Conservation (phyloP, 2,888 invertebrate species). For the Physocephala rufipes region DNA sequence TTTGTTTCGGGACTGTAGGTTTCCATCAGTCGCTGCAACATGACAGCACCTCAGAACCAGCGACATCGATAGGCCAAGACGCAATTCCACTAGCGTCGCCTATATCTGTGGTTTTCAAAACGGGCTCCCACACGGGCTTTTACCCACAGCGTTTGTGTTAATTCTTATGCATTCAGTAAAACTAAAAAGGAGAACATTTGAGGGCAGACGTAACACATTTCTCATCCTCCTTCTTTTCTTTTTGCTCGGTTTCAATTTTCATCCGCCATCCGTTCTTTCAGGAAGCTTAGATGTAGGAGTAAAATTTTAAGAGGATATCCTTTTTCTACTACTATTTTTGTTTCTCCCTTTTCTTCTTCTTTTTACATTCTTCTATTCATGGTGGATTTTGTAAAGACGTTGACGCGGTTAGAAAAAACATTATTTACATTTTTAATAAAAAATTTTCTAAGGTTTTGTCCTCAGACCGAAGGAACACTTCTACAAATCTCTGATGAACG, state of each 20-base stretch:
- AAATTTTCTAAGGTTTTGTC: conserved; percentile 17
- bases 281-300: background rate
- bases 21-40: no score
- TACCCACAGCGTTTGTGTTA: conserved; percentile 22
- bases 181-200: no score
- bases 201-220: no score
- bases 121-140: conserved; percentile 13
- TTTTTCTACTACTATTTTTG: background rate
- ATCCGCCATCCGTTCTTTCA: no score
- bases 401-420: conserved; percentile 13
- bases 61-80: no score
- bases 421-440: conserved; percentile 32
- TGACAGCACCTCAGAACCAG: no score
- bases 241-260: no score
- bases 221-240: no score
- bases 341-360: conserved; percentile 8
- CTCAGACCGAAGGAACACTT: background rate
- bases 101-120: conserved; percentile 29
- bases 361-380: conserved; percentile 27
- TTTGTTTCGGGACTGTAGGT: background rate
- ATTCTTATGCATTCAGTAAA: no score
- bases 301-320: conserved; percentile 27
- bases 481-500: no score
- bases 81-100: background rate
- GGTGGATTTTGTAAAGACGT: conserved; percentile 22